Conservation (phyloP, 23 tunicate genomes). For the Styela clava region DNA sequence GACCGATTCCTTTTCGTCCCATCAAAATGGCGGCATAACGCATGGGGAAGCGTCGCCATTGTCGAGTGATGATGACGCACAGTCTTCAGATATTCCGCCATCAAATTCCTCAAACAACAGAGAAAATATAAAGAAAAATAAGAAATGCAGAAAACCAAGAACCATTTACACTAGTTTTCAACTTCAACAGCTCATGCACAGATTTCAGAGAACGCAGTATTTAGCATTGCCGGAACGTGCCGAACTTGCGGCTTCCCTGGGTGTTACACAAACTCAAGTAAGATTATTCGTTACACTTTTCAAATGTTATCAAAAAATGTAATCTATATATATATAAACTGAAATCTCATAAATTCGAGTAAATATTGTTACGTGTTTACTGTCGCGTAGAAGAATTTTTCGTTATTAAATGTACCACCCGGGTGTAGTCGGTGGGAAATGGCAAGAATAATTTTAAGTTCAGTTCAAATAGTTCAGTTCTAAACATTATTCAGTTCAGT, state of each 20-base stretch:
- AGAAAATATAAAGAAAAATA: slow-evolving; percentile 20
- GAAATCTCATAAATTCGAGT: too few species aligned
- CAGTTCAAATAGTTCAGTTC: too few species aligned
- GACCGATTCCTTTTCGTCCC: background rate
- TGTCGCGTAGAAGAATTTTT: too few species aligned
- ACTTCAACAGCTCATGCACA: slow-evolving; percentile 52
- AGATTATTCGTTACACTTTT: too few species aligned
- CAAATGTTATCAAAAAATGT: too few species aligned
- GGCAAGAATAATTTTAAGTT: too few species aligned
- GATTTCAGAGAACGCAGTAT: slow-evolving; percentile 82
- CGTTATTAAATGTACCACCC: too few species aligned
- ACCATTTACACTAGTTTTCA: slow-evolving; percentile 84
- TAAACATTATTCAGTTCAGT: too few species aligned
- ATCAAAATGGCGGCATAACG: background rate
- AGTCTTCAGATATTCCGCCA: too few species aligned
- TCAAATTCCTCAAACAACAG: background rate
- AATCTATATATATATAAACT: too few species aligned
- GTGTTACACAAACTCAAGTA: slow-evolving; percentile 94
- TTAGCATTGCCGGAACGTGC: slow-evolving; percentile 92
- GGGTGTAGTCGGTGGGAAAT: too few species aligned
- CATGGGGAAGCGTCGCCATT: background rate
- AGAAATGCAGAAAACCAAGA: slow-evolving; percentile 87
- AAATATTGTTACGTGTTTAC: too few species aligned
- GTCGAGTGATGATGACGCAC: background rate
- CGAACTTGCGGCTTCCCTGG: slow-evolving; percentile 83